Conservation (phyloP, 2,888 invertebrate genomes). For the Macaria notata region DNA sequence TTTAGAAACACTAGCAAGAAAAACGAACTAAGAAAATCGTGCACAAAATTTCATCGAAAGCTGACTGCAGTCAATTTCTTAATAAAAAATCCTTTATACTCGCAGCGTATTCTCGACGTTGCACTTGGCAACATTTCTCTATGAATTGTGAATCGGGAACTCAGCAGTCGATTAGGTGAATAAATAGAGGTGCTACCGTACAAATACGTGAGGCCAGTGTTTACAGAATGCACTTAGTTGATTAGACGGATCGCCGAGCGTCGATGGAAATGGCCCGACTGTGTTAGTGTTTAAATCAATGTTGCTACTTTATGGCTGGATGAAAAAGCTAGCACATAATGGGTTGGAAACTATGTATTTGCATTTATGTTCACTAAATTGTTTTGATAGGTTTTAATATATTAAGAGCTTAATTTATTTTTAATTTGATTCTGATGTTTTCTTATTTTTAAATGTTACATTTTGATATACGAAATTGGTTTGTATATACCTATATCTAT, state of each 20-base stretch:
- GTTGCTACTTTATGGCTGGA: background rate
- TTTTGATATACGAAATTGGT: too few species aligned
- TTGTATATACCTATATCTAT: too few species aligned
- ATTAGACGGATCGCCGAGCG: slow-evolving; percentile 12
- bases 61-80: too few species aligned
- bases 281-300: slow-evolving; percentile 4
- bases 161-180: slow-evolving; percentile 23
- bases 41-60: too few species aligned
- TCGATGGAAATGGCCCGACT: slow-evolving; percentile 1
- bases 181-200: slow-evolving; percentile 26
- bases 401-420: too few species aligned
- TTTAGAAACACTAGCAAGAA: background rate
- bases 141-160: slow-evolving; percentile 7
- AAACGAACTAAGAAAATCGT: background rate
- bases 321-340: too few species aligned
- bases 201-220: slow-evolving; percentile 19
- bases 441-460: too few species aligned
- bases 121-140: slow-evolving; percentile 12
- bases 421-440: too few species aligned
- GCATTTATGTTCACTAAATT: too few species aligned
- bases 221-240: slow-evolving; percentile 23
- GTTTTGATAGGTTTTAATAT: too few species aligned
- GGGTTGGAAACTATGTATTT: too few species aligned
- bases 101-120: slow-evolving; percentile 5
- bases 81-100: background rate